These are phyloP conservation scores for Butastur rufipennis DNA, from an alignment of 2,113 vertebrate genomes.

Conservation along the genomic window DNA sequence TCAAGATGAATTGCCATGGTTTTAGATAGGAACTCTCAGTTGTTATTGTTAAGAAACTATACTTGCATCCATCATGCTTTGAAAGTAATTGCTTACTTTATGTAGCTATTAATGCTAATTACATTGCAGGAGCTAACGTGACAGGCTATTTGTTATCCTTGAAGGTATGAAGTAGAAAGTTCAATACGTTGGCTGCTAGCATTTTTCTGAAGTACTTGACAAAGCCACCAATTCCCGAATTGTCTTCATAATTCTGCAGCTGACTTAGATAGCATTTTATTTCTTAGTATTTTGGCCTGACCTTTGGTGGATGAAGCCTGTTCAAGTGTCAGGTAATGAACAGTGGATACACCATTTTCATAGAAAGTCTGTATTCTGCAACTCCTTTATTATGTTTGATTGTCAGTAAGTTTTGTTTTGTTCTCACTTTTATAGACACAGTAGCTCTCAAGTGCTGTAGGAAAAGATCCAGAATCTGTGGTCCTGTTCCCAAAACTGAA, in stretches of 20 bases:
- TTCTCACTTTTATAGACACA: background rate
- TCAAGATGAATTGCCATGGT: background rate
- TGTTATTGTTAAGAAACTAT: constrained; percentile 11
- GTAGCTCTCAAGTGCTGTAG: background rate
- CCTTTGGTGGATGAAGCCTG: background rate
- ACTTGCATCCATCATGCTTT: background rate
- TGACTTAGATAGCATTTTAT: background rate
- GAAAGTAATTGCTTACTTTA: constrained; percentile 28
- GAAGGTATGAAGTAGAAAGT: background rate
- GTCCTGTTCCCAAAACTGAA: background rate
- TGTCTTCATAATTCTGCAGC: background rate
- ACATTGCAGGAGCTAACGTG: background rate
- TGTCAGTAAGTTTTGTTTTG: background rate
- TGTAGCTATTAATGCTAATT: constrained; percentile 37
- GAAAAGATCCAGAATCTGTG: background rate
- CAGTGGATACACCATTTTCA: background rate
- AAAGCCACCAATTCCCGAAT: background rate
- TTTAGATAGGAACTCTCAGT: background rate
- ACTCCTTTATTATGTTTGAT: background rate
- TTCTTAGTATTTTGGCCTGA: background rate
- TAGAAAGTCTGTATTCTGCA: background rate
- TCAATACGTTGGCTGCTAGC: background rate
- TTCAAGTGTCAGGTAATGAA: background rate
- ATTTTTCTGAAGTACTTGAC: background rate
- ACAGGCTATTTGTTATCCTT: constrained; percentile 12